Conservation (phyloP, 2,888 invertebrate genomes). For the Ennomos quercinarius region DNA sequence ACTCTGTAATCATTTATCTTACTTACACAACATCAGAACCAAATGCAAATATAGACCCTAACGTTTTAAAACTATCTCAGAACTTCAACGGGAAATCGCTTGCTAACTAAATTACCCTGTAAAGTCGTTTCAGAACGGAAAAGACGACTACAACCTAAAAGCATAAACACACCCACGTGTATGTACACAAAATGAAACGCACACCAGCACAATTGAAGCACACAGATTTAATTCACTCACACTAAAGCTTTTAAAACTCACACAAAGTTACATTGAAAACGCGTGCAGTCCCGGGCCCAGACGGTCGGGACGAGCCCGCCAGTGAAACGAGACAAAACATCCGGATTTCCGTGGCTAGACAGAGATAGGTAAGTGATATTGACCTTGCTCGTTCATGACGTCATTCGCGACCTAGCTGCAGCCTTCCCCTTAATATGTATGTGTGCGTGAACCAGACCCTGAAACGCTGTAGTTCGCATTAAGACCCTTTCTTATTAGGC, state of each 20-base stretch:
- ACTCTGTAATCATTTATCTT: conserved; percentile 18
- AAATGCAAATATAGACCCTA: conserved; percentile 23
- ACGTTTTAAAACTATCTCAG: conserved; percentile 33
- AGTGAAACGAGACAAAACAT: conserved; percentile 51
- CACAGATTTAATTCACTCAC: conserved; percentile 2
- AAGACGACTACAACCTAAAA: conserved; percentile 33
- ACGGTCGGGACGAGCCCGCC: conserved; percentile 70
- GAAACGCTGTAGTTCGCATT: conserved; percentile 56
- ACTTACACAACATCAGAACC: conserved; percentile 21
- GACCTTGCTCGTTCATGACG: conserved; percentile 84
- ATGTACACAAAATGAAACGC: conserved; percentile 8
- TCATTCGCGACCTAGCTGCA: conserved; percentile 87
- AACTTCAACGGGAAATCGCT: conserved; percentile 24
- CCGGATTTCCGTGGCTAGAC: conserved; percentile 46
- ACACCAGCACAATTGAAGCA: conserved; percentile 4
- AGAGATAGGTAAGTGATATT: conserved; percentile 71
- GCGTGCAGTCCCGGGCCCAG: conserved; percentile 71
- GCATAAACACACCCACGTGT: conserved; percentile 32
- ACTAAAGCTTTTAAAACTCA: conserved; percentile 12
- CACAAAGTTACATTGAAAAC: conserved; percentile 27
- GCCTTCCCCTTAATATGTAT: conserved; percentile 55
- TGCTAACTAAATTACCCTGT: conserved; percentile 33
- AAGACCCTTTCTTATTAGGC: too few species aligned
- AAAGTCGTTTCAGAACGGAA: conserved; percentile 37
- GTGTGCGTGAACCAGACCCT: conserved; percentile 82